These are phyloP conservation scores for Megaceryle alcyon DNA, from an alignment of 2,797 vertebrate species.

Conservation along the genomic window DNA sequence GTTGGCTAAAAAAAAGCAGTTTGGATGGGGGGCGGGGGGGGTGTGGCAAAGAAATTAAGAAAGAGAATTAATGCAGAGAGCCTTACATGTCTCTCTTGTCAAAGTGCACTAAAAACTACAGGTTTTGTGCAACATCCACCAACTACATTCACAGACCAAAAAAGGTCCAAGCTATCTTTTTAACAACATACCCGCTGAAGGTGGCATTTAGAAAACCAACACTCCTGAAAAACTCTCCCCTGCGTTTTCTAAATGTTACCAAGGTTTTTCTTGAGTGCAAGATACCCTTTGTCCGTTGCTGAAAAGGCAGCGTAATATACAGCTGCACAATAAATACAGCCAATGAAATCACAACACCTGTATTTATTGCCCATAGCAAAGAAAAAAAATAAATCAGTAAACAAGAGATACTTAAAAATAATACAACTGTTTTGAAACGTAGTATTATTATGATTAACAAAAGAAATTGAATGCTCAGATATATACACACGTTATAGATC, in stretches of 20 bases:
- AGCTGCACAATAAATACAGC: background rate
- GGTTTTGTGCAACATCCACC: background rate
- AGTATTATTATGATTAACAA: background rate
- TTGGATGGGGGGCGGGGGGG: rapidly evolving
- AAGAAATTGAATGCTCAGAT: background rate
- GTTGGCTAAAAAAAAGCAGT: background rate
- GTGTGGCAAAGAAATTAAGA: background rate
- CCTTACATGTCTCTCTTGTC: background rate
- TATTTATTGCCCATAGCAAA: background rate
- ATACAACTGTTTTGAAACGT: background rate
- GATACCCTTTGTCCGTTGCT: background rate
- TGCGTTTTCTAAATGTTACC: background rate
- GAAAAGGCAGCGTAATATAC: background rate
- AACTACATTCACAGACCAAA: background rate
- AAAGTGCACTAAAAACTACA: background rate
- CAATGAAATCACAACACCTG: background rate
- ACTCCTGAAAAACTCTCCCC: background rate
- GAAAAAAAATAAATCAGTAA: background rate
- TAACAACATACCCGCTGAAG: background rate
- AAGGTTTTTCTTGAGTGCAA: background rate
- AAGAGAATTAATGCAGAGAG: background rate
- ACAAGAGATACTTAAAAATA: background rate
- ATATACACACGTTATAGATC: background rate
- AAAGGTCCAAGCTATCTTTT: background rate
- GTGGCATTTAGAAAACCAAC: background rate